These are phyloP conservation scores for Mactromeris polynyma DNA, from an alignment of 2,888 invertebrate species.

Conservation along the genomic window DNA sequence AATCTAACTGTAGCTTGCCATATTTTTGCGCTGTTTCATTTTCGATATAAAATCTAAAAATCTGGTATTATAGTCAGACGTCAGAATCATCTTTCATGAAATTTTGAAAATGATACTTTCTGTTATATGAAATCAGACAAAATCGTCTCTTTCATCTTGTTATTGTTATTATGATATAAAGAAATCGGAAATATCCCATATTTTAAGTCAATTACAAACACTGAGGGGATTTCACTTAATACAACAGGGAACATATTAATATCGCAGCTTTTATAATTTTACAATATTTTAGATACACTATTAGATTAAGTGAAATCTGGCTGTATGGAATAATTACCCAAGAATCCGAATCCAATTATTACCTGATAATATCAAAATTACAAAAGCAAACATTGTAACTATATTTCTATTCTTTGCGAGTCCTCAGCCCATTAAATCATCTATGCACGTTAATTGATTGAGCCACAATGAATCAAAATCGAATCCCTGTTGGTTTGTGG, in stretches of 20 bases:
- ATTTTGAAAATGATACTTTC: constrained; percentile 9
- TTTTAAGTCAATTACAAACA: constrained; percentile 56
- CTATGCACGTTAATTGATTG: constrained; percentile 58
- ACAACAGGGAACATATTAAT: constrained; percentile 55
- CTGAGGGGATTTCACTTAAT: constrained; percentile 29
- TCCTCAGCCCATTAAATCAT: constrained; percentile 65
- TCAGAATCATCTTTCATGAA: neutral
- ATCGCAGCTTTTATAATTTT: constrained; percentile 62
- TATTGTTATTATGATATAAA: constrained; percentile 42
- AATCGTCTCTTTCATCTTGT: neutral
- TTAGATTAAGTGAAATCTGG: constrained; percentile 66
- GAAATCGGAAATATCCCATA: constrained; percentile 40
- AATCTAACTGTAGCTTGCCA: neutral
- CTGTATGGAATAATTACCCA: constrained; percentile 64
- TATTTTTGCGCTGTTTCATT: neutral
- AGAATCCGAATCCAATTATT: constrained; percentile 65
- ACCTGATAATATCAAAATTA: constrained; percentile 71
- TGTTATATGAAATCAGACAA: neutral
- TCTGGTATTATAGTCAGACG: neutral
- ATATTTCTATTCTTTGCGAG: constrained; percentile 56
- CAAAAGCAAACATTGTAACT: constrained; percentile 68
- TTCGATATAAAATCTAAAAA: neutral
- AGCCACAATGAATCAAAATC: constrained; percentile 53
- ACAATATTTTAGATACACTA: constrained; percentile 62
- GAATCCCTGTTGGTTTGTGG: constrained; percentile 51